A percentile compares a stretch with the other conserved stretches of the same genome.
phyloP scores from a whole-genome alignment of 2,113 vertebrate species.

The Procavia capensis region DNA sequence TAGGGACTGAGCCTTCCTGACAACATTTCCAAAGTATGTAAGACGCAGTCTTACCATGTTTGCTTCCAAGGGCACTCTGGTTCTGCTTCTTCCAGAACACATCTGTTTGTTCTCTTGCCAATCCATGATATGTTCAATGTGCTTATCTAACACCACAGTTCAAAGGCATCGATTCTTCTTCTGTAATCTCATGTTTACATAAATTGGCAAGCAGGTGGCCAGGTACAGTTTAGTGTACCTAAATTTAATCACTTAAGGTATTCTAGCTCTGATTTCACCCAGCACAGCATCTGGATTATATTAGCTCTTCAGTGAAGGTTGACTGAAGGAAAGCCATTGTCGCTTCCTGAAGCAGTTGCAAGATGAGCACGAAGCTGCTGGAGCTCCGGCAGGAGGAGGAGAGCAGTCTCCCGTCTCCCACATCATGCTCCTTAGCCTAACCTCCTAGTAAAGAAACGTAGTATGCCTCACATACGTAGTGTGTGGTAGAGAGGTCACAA shows the following conservation, averaged over 20 bases:
- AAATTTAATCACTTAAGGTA: neutral
- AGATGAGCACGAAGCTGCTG: neutral
- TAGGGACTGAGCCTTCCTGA: too few species aligned
- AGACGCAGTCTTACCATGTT: too few species aligned
- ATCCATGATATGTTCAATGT: too few species aligned
- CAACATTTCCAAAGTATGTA: too few species aligned
- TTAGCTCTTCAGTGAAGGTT: neutral
- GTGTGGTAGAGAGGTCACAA: neutral
- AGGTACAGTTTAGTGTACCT: neutral
- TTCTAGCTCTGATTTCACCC: neutral
- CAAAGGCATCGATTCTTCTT: too few species aligned
- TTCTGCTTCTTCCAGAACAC: too few species aligned
- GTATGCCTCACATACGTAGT: too few species aligned
- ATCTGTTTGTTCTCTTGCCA: too few species aligned
- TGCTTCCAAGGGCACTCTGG: too few species aligned
- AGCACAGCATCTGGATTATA: neutral
- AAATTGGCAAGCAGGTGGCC: too few species aligned
- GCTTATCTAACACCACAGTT: too few species aligned
- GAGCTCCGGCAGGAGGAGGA: neutral
- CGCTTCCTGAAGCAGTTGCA: neutral
- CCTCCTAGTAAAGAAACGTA: neutral
- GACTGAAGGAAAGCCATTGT: neutral
- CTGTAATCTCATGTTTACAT: too few species aligned
- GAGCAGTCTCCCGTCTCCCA: neutral
- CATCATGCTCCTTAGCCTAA: neutral